A percentile compares a stretch with the other conserved stretches of the same genome.
phyloP scores from a whole-genome alignment of 1,140 invertebrate species.

The Trichomalopsis sarcophagae region DNA sequence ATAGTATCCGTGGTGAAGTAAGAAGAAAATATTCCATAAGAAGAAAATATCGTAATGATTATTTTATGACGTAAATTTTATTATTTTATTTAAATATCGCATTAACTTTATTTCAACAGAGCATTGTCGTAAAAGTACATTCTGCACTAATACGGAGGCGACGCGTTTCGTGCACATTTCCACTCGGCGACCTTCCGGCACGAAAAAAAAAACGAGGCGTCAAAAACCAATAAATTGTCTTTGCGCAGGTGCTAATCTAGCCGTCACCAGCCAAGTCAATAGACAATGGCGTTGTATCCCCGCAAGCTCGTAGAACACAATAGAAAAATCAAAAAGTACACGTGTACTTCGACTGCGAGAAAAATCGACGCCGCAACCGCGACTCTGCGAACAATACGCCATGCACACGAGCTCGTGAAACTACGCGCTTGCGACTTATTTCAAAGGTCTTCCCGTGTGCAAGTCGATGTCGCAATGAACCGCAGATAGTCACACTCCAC shows the following conservation, averaged over 20 bases:
- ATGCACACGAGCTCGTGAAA: not conserved
- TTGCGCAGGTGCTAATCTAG: not conserved
- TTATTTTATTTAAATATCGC: too few species aligned
- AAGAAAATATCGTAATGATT: too few species aligned
- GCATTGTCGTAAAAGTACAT: too few species aligned
- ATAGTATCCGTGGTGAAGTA: too few species aligned
- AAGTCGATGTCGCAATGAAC: not conserved
- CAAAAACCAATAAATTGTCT: not conserved
- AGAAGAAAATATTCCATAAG: too few species aligned
- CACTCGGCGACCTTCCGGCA: too few species aligned
- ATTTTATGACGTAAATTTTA: too few species aligned
- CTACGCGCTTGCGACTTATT: not conserved
- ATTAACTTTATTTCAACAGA: too few species aligned
- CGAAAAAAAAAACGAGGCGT: not conserved
- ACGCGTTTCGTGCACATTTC: too few species aligned
- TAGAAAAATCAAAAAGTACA: not conserved
- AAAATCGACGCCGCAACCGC: not conserved
- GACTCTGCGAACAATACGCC: constrained; percentile 6
- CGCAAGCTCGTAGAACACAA: not conserved
- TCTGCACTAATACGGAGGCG: too few species aligned
- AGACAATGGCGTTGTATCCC: not conserved
- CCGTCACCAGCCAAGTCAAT: not conserved
- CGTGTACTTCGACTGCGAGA: not conserved
- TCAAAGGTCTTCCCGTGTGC: constrained; percentile 14
- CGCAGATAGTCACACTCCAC: constrained; percentile 28